Evolutionary conservation across 2,888 invertebrate genomes (phyloP), one percentile per base, ranked within the genome.

Genomic region (Athalia rosae): DNA sequence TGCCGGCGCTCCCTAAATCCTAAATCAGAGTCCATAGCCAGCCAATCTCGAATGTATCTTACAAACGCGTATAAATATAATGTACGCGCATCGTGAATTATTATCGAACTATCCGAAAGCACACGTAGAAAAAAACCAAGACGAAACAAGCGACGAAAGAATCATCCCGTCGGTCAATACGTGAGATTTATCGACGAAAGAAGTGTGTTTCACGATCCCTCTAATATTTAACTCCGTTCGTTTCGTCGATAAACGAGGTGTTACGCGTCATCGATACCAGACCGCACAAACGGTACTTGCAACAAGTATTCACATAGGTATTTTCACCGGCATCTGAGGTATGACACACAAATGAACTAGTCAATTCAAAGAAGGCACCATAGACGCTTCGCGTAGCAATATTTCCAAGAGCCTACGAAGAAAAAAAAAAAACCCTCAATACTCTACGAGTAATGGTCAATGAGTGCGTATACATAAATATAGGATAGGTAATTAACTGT

Each of bases 311-410:
- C 1, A 28, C 28, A 28, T 28, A 28, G 28, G 28, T 28, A 28
- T 28, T 28, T 1, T 28, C 28, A 28, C 28, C 28, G 28, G 28
- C 28, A 28, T 28, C 28, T 28, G 58, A 74, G 76, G 67, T 74
- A 81, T 67, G 73, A 79, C 71, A 83, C 81, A 82, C 82, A 81
- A 82, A 82, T 83, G 8, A 74, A 85, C 82, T 84, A 86, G 87
- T 88, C 87, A 87, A 88, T 87, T 87, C 82, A 84, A 84, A 82
- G 82, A 83, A 28, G 84, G 84, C 84, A 86, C 84, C 83, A 85
- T 76, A 82, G 81, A 83, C 84, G 84, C 83, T 86, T 82, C 82
- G 81, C 81, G 82, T 86, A 83, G 84, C 83, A 84, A 84, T 85
- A 86, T 83, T 81, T 82, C 79, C 81, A 82, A 79, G 59, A 82